Evolutionary conservation across 30 jellyfish, hydroid and myxozoan species (phyloP).

Genomic region (Aurelia aurita complex sp. Pacific): DNA sequence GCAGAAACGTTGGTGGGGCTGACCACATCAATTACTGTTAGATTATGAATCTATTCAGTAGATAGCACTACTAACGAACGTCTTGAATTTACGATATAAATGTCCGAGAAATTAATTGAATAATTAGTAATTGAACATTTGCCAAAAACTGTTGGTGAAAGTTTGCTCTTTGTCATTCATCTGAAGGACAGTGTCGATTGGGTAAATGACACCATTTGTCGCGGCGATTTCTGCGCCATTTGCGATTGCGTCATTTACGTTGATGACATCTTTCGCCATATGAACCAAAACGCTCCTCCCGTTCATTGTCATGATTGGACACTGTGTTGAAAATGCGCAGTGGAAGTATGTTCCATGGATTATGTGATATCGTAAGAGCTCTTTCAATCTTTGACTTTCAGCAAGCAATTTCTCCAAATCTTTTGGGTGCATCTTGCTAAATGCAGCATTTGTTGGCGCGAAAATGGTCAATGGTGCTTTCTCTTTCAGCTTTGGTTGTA

Average conservation of each 20-base stretch:
- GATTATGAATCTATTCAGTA: no score
- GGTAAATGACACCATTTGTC: slow-evolving; percentile 63
- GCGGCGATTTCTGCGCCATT: slow-evolving; percentile 32
- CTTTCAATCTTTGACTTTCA: slow-evolving; percentile 18
- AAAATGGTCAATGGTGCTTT: slow-evolving; percentile 40
- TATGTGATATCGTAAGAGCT: slow-evolving; percentile 32
- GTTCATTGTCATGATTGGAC: slow-evolving; percentile 35
- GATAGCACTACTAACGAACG: no score
- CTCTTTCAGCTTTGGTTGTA: slow-evolving; percentile 26
- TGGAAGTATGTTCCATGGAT: slow-evolving; percentile 50
- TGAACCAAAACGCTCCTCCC: slow-evolving; percentile 46
- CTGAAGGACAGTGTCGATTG: slow-evolving; percentile 57
- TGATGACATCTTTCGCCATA: slow-evolving; percentile 10
- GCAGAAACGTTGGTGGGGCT: no score
- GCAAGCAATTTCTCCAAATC: slow-evolving; percentile 37
- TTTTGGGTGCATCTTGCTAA: slow-evolving; percentile 45
- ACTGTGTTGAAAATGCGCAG: slow-evolving; percentile 39
- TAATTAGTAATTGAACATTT: slow-evolving; percentile 13
- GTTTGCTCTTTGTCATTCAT: neutral
- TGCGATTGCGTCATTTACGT: slow-evolving; percentile 11
- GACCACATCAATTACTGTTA: no score
- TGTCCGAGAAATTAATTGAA: no score
- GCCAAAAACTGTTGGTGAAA: slow-evolving; percentile 32
- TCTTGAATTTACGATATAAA: no score
- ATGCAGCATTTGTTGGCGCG: slow-evolving; percentile 75